Evolutionary conservation across 2,888 invertebrate species (phyloP), one percentile per base, ranked within the genome.

Genomic region (Xestia sexstrigata): DNA sequence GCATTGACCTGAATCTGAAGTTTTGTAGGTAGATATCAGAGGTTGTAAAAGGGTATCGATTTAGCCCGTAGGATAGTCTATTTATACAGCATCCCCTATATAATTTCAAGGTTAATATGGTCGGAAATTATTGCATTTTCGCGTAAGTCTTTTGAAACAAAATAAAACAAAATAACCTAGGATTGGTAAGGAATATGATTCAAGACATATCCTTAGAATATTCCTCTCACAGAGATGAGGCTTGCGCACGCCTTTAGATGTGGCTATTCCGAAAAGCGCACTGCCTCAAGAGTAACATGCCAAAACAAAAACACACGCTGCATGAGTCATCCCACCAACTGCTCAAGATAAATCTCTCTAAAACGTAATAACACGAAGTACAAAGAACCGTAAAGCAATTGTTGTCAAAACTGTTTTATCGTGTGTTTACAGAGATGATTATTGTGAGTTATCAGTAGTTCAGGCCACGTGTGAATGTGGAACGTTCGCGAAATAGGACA

Each of bases 391-490:
- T 81, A 69, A 70, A 68, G 68, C 62, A 72, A 79, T 72, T 70
- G 60, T 82, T 83, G 81, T 81, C 71, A 58, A 82, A 86, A 86
- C 70, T 73, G 52, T 72, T 73, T 74, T 77, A 80, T 70, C 76
- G 39, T 68, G n/a, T 76, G 75, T 86, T 70, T 78, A 73, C 74
- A 73, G 45, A 75, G 70, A 60, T 76, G 70, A 79, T 86, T 79
- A 74, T 30, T 35, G 20, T 20, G 49, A 62, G 69, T 78, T 87
- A 86, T 83, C 84, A 77, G 58, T 20, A 70, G 66, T 81, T 79
- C 79, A 79, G 69, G 72, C 55, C 81, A 82, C 85, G 80, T 87
- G 87, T 79, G 84, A 79, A 88, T 82, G 67, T 88, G 55, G 87
- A 78, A 80, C 78, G 45, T 79, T 79, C 62, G 58, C 26, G 65